Base-by-base conservation (phyloP, 2,797 vertebrate genomes). In the Netta rufina region DNA sequence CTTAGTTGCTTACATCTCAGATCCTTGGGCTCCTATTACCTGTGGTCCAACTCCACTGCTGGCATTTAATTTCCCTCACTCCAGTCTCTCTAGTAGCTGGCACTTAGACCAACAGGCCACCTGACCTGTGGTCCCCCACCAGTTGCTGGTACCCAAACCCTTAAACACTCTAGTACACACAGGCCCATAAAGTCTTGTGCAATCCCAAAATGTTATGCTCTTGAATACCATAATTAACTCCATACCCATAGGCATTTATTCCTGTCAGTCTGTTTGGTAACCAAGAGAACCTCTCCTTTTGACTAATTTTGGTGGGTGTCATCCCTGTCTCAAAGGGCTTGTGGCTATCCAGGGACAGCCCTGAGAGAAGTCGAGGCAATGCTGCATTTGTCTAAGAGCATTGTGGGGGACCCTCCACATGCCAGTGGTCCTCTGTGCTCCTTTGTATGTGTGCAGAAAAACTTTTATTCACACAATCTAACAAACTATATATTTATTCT, bases 301-400 rank as follows among this genome's bases (percentile, higher is more conserved):
- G 41, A 12, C 11, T 0, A 8, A 11, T 61, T 20, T 22, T n/a
- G 12, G 15, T 30, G 21, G 8, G 5, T 89, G 33, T n/a, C n/a
- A 27, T 5, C 13, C 13, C 20, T 70, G 43, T 8, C 43, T 25
- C 25, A 61, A 49, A 76, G 25, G 28, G 28, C 22, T 84, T 8
- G 0, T 18, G 38, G 17, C 27, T 75, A 9, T 36, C 30, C 58
- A 30, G 25, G 24, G 9, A 43, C 27, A 81, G 9, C 18, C 8
- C 19, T 17, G 39, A 70, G 9, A 71, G 15, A 36, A 47, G 7
- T 9, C 0, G 0, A 76, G 33, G 20, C 57, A 1, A 0, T 14
- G 28, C 25, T 89, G 11, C 1, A 2, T 82, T 87, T 79, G 38
- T 66, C 64, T 92, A 32, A 7, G 20, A 60, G 60, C 10, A 0